Percentiles rank a stretch among this genome's conserved stretches.
phyloP scores from a whole-genome alignment of 1,140 invertebrate species.

The Drosophila pachea region DNA sequence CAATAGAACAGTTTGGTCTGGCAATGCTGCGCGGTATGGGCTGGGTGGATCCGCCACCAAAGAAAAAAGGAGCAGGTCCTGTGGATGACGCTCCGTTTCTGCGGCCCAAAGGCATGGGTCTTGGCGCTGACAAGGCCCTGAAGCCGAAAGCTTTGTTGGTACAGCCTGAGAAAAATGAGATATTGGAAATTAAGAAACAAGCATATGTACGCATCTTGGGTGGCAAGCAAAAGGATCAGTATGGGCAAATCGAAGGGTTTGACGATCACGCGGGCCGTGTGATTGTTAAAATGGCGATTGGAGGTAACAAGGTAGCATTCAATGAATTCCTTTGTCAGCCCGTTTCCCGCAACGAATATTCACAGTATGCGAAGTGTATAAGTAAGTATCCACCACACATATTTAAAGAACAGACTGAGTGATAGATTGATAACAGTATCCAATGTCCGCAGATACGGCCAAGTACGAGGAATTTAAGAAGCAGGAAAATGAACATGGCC shows the following conservation, averaged over 20 bases:
- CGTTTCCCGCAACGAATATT: conserved; percentile 88
- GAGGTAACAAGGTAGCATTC: conserved; percentile 84
- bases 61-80: conserved; percentile 85
- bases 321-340: conserved; percentile 88
- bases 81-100: conserved; percentile 79
- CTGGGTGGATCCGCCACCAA: conserved; percentile 83
- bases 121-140: conserved; percentile 90
- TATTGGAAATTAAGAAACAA: conserved; percentile 83
- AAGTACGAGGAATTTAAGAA: conserved; percentile 85
- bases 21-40: conserved; percentile 97
- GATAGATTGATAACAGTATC: conserved; percentile 2
- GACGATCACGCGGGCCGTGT: conserved; percentile 91
- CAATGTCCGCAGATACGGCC: conserved; percentile 81
- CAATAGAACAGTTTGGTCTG: conserved; percentile 91
- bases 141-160: conserved; percentile 77
- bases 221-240: conserved; percentile 87
- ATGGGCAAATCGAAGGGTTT: conserved; percentile 91
- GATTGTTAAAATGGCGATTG: conserved; percentile 88
- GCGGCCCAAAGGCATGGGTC: conserved; percentile 92
- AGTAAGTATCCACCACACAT: conserved; percentile 81
- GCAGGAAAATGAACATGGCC: conserved; percentile 79
- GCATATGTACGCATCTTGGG: conserved; percentile 86
- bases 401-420: background rate
- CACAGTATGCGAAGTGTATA: conserved; percentile 88
- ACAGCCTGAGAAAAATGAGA: conserved; percentile 80